Evolutionary conservation across 2,888 invertebrate species (phyloP), one percentile per base, ranked within the genome.

Genomic region (Stenichneumon culpator): DNA sequence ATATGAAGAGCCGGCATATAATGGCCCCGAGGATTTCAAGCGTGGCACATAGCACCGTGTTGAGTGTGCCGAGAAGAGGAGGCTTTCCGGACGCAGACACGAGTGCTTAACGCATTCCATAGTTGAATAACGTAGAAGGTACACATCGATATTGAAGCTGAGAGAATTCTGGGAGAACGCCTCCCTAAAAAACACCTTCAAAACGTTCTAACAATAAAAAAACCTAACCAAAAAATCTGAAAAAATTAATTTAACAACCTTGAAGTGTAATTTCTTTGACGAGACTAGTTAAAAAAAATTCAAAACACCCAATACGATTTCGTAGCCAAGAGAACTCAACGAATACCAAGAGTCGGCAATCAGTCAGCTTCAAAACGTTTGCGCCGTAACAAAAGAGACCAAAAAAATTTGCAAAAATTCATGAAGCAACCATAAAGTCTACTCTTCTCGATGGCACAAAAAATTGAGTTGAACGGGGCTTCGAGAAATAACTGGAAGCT

Each of bases 1-100:
- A 65, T 65, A 65, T 65, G 65, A 65, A 65, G 65, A 36, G 39
- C 19, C 65, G 65, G 65, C 60, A 39, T 65, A 65, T 65, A 65
- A 65, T 65, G 65, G 39, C 65, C 65, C 11, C 9, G 65, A 36
- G 65, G 65, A 36, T 65, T 65, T 65, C 65, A n/a, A n/a, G 36
- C 32, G 32, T 7, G 32, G 14, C 25, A 16, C 25, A 60, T 16
- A 60, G 14, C 5, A 16, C 28, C 14, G 4, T 6, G 2, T 60
- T 6, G 28, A 28, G 65, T 32, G 39, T 65, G n/a, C 65, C 39
- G 36, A 19, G 22, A 6, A 36, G 36, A 36, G 65, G 65, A 25
- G 1, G 39, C 65, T 32, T 65, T 19, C 36, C 7, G 36, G 65
- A 28, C 14, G 60, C 60, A 25, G 60, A 60, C 60, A 60, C 65